Evolutionary conservation across 2,797 vertebrate species (phyloP), one percentile per base, ranked within the genome.

Genomic region (Cephalopachus bancanus): DNA sequence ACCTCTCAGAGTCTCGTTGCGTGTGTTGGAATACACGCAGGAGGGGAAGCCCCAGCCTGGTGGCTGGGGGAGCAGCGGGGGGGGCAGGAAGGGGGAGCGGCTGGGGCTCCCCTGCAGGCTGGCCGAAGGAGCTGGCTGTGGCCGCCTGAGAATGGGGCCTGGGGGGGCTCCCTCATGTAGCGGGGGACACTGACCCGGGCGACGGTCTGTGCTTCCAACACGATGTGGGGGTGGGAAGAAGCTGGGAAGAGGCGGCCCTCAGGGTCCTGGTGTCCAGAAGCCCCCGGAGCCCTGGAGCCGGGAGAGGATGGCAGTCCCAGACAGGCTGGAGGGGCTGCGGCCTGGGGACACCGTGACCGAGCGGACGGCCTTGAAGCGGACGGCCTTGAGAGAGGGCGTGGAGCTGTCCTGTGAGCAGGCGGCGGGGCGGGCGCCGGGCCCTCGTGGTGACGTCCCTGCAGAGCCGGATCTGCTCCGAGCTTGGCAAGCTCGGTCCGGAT

Each of bases 401-500:
- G 2, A 55, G 72, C 55, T 22, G 0, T 59, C 86, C 93, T 37
- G 37, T 0, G 0, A 17, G 92, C n/a, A 24, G 17, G 86, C n/a
- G 14, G 79, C 30, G 2, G 78, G 16, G 62, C 10, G 16, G 96
- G 53, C 3, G 12, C 74, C 15, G 0, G 0, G 57, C 74, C 83
- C 20, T 30, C 71, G 60, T 0, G 8, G 20, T 2, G n/a, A 30
- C 3, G 83, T 84, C 89, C 84, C 75, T 0, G 1, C 1, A n/a
- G 95, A 83, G 44, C 85, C 74, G 1, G 17, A 17, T 11, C 6
- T 20, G 28, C 95, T 83, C 33, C 22, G 69, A 86, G 67, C 79
- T 93, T 95, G 96, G 97, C 96, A 85, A 59, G 81, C 16, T 0
- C 55, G 53, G 15, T 76, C 89, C 53, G 7, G 96, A 90, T 83